Evolutionary conservation across 1,140 invertebrate species (phyloP).

Genomic region (Pinna nobilis): DNA sequence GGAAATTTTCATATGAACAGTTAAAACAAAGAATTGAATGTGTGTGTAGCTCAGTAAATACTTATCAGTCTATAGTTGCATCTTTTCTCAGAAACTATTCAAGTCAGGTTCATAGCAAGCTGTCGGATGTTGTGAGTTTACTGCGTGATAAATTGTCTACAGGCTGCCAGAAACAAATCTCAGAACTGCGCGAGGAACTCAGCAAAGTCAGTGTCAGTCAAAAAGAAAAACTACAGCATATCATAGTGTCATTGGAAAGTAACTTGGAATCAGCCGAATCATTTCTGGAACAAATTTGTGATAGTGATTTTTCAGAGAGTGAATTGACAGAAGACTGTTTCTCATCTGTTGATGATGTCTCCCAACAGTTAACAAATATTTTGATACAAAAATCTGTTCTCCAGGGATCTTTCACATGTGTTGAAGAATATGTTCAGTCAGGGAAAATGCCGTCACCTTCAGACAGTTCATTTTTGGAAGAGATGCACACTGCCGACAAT

Average conservation of each 20-base stretch:
- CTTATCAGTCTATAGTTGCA: slow-evolving; percentile 17
- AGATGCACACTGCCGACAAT: slow-evolving; percentile 18
- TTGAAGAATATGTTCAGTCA: slow-evolving; percentile 52
- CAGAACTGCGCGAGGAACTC: slow-evolving; percentile 24
- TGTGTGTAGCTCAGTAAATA: slow-evolving; percentile 18
- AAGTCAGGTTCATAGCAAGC: slow-evolving; percentile 34
- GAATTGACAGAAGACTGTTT: slow-evolving; percentile 17
- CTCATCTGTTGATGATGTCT: slow-evolving; percentile 33
- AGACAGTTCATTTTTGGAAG: slow-evolving; percentile 40
- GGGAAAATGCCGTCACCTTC: slow-evolving; percentile 46
- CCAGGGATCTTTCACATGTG: slow-evolving; percentile 47
- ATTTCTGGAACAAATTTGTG: slow-evolving; percentile 1
- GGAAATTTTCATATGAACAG: slow-evolving; percentile 57
- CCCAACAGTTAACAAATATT: slow-evolving; percentile 52
- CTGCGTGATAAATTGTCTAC: slow-evolving; percentile 38
- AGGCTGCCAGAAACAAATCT: slow-evolving; percentile 36
- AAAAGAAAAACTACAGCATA: slow-evolving; percentile 21
- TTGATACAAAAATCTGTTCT: slow-evolving; percentile 54
- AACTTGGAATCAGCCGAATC: slow-evolving; percentile 6
- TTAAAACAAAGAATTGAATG: slow-evolving; percentile 48
- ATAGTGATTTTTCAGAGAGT: neutral
- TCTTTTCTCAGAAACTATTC: slow-evolving; percentile 18
- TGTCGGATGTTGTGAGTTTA: slow-evolving; percentile 39
- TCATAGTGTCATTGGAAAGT: slow-evolving; percentile 28
- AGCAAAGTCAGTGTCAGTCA: slow-evolving; percentile 1